These are phyloP conservation scores for Mandrillus leucophaeus DNA, from an alignment of 2,113 vertebrate species.

Conservation along the genomic window DNA sequence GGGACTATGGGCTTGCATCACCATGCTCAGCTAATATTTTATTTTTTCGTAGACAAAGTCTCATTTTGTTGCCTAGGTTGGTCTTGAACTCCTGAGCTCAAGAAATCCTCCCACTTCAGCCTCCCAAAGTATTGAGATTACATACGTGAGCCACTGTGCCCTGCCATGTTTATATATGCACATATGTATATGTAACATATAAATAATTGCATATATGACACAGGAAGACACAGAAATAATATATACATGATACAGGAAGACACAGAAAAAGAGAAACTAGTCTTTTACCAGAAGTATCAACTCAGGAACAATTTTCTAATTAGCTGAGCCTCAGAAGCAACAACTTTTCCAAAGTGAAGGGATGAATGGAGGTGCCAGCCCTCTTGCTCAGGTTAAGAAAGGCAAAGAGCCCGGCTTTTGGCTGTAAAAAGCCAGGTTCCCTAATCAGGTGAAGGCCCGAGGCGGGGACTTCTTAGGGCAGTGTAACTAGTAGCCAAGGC, in stretches of 20 bases:
- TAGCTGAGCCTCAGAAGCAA: neutral
- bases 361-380: neutral
- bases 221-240: neutral
- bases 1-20: neutral
- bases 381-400: neutral
- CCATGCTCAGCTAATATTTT: neutral
- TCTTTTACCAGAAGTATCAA: neutral
- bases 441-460: neutral
- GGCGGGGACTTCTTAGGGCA: neutral
- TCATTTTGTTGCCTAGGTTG: neutral
- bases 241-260: neutral
- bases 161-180: neutral
- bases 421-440: neutral
- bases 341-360: neutral
- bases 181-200: neutral
- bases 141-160: neutral
- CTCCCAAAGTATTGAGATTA: neutral
- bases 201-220: neutral
- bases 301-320: neutral
- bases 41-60: neutral
- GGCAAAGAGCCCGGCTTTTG: neutral
- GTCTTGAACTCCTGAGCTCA: neutral
- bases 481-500: neutral
- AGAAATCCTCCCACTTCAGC: neutral
- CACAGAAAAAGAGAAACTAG: slow-evolving; percentile 14